These are phyloP conservation scores for Oreochromis grahami DNA, from an alignment of 2,797 vertebrate species.

Conservation along the genomic window DNA sequence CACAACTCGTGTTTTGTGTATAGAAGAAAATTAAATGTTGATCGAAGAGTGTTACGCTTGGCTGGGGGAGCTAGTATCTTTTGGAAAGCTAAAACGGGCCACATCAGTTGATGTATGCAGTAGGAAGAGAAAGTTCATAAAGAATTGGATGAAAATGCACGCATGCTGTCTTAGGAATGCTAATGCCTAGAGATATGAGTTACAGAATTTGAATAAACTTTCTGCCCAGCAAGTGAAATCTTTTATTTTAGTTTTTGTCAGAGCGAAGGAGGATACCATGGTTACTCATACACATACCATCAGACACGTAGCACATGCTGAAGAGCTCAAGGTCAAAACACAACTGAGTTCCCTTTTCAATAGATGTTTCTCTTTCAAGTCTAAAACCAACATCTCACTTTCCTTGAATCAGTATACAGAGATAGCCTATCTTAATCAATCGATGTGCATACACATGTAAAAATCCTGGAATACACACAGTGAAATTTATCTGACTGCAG, in stretches of 20 bases:
- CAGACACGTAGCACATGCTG: slow-evolving; percentile 19
- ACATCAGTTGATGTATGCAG: slow-evolving; percentile 21
- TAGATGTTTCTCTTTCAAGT: slow-evolving; percentile 4
- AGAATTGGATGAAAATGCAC: background rate
- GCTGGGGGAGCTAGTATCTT: slow-evolving; percentile 4
- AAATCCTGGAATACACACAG: slow-evolving; percentile 27
- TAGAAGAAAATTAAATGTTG: slow-evolving; percentile 27
- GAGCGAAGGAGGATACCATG: slow-evolving; percentile 24
- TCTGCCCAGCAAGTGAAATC: background rate
- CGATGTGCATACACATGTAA: background rate
- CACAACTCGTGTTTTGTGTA: background rate
- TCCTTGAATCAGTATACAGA: slow-evolving; percentile 18
- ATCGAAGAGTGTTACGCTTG: background rate
- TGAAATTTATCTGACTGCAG: background rate
- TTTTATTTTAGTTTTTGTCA: slow-evolving; percentile 59
- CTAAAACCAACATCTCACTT: slow-evolving; percentile 15
- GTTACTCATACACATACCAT: slow-evolving; percentile 10
- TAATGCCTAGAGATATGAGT: background rate
- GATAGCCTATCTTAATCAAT: background rate
- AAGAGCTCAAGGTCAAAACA: slow-evolving; percentile 33
- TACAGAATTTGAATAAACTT: background rate
- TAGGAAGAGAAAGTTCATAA: background rate
- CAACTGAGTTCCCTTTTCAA: slow-evolving; percentile 25
- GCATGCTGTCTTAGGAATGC: background rate
- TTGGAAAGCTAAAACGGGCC: background rate